A percentile compares a stretch with the other conserved stretches of the same genome.
Evolutionary conservation across 2,888 invertebrate species (phyloP).

Genomic region (Osmoderma eremita): DNA sequence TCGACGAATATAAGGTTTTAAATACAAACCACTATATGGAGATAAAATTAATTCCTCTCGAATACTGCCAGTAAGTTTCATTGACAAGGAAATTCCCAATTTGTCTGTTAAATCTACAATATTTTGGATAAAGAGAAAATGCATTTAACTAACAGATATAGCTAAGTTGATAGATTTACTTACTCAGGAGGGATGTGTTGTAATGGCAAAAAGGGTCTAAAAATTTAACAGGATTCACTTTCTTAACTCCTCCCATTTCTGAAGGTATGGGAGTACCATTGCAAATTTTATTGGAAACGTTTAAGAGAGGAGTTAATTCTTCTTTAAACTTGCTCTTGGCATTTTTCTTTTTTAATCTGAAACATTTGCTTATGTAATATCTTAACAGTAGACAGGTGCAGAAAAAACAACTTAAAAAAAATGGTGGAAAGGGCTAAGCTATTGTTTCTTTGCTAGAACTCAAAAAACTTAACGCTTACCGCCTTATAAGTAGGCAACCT

Average conservation of each 20-base stretch:
- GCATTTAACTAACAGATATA: background rate
- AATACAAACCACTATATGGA: conserved; percentile 74
- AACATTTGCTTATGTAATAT: too few relatives aligned
- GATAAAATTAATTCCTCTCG: conserved; percentile 69
- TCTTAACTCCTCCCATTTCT: conserved; percentile 13
- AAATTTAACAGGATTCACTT: conserved; percentile 48
- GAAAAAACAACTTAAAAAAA: too few relatives aligned
- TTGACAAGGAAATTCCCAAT: conserved; percentile 51
- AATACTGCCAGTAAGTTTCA: conserved; percentile 58
- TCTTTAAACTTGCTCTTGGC: conserved; percentile 31
- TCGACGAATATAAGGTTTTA: conserved; percentile 87
- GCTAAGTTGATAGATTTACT: conserved; percentile 34
- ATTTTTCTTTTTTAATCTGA: conserved; percentile 27
- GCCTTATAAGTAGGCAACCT: too few relatives aligned
- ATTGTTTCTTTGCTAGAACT: too few relatives aligned
- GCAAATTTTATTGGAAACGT: background rate
- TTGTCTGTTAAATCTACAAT: conserved; percentile 53
- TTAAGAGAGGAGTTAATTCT: conserved; percentile 26
- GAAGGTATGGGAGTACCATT: background rate
- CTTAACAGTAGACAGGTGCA: conserved; percentile 7
- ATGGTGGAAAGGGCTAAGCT: too few relatives aligned
- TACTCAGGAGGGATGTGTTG: conserved; percentile 60
- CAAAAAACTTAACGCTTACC: too few relatives aligned
- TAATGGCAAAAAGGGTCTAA: conserved; percentile 61
- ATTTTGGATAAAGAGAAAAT: background rate